These are phyloP conservation scores for Drosophila punjabiensis DNA, from an alignment of 1,140 invertebrate genomes.

Conservation along the genomic window DNA sequence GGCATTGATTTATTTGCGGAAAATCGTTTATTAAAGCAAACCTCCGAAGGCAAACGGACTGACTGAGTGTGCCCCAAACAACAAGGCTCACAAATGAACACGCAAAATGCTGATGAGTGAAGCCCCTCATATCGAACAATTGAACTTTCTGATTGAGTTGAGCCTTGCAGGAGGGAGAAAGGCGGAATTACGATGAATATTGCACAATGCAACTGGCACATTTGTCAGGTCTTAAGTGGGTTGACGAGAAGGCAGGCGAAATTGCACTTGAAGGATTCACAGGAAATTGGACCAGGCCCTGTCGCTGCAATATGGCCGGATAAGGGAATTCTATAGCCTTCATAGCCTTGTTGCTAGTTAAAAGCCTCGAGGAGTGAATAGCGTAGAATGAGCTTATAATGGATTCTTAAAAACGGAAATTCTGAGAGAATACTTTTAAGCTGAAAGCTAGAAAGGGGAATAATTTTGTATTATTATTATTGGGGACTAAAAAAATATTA, in stretches of 20 bases:
- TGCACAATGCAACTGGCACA: conserved; percentile 18
- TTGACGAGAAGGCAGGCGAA: conserved; percentile 4
- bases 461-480: too few relatives aligned
- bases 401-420: neutral
- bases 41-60: conserved; percentile 1
- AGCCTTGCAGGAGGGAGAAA: neutral
- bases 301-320: neutral
- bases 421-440: neutral
- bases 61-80: conserved; percentile 15
- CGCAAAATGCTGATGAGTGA: conserved; percentile 45
- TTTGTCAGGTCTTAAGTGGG: conserved; percentile 29
- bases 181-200: neutral
- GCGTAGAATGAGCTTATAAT: neutral
- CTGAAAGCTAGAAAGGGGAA: neutral
- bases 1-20: conserved; percentile 47
- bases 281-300: conserved; percentile 5
- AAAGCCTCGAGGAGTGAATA: neutral
- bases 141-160: conserved; percentile 51
- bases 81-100: conserved; percentile 37
- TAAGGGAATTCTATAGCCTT: neutral
- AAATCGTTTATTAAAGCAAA: conserved; percentile 38
- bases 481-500: too few relatives aligned
- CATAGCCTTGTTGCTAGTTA: neutral
- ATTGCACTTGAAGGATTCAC: conserved; percentile 3
- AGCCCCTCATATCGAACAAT: conserved; percentile 33